Evolutionary conservation across 2,888 invertebrate genomes (phyloP).

Genomic region (Phorcus lineatus): DNA sequence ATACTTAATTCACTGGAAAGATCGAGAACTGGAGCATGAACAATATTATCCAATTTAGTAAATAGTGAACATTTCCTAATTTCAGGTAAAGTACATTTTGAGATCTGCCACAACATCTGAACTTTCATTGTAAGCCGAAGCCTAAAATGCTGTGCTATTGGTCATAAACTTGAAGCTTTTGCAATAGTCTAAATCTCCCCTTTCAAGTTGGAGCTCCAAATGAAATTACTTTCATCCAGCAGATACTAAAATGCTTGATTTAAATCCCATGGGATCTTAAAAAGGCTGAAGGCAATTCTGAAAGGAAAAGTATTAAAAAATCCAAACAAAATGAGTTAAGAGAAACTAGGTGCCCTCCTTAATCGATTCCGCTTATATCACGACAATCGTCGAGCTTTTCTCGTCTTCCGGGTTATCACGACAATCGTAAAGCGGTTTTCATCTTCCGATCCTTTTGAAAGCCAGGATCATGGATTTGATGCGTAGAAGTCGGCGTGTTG

Average conservation of each 20-base stretch:
- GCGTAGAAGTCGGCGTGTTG: background rate
- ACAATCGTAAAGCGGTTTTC: conserved; percentile 4
- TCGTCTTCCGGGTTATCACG: conserved; percentile 7
- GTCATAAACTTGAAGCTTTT: too few species aligned
- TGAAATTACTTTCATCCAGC: conserved; percentile 1
- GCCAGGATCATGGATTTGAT: background rate
- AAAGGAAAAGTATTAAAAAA: background rate
- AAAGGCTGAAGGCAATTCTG: background rate
- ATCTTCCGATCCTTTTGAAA: conserved; percentile 5
- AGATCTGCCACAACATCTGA: too few species aligned
- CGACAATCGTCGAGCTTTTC: conserved; percentile 10
- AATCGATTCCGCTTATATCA: background rate
- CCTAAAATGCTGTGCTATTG: too few species aligned
- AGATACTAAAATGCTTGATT: background rate
- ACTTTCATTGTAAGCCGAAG: too few species aligned
- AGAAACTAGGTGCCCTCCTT: background rate
- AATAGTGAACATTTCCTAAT: too few species aligned
- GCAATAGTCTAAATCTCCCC: background rate
- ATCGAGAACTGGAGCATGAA: too few species aligned
- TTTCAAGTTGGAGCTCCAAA: background rate
- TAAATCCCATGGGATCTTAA: background rate
- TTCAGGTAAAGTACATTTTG: too few species aligned
- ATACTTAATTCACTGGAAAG: too few species aligned
- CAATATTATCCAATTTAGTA: too few species aligned
- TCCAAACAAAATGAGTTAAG: background rate